A percentile compares a stretch with the other conserved stretches of the same genome.
Conservation (phyloP, 2,888 invertebrate genomes). For the Chrysomela aeneicollis region DNA sequence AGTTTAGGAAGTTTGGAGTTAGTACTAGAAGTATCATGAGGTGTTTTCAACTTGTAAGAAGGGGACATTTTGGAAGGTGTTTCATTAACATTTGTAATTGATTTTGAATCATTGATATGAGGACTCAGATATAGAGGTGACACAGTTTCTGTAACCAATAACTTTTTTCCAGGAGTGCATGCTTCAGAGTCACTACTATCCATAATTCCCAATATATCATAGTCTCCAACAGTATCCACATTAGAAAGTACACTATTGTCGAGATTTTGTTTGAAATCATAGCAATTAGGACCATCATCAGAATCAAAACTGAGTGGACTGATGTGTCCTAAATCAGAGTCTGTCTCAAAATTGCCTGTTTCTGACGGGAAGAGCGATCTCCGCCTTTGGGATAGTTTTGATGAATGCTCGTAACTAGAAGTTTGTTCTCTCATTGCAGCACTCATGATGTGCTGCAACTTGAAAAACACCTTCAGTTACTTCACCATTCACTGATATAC, state of each 20-base stretch:
- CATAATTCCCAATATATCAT: slow-evolving; percentile 44
- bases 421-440: slow-evolving; percentile 9
- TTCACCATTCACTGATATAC: neutral
- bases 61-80: slow-evolving; percentile 51
- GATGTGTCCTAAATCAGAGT: slow-evolving; percentile 68
- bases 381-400: slow-evolving; percentile 70
- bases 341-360: slow-evolving; percentile 49
- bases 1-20: slow-evolving; percentile 52
- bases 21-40: slow-evolving; percentile 54
- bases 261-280: slow-evolving; percentile 19
- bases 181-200: slow-evolving; percentile 26
- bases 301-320: slow-evolving; percentile 63
- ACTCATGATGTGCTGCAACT: slow-evolving; percentile 11
- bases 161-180: slow-evolving; percentile 36
- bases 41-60: slow-evolving; percentile 55
- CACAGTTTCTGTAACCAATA: slow-evolving; percentile 38
- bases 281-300: slow-evolving; percentile 30
- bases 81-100: slow-evolving; percentile 33
- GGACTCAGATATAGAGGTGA: slow-evolving; percentile 48
- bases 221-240: slow-evolving; percentile 37
- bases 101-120: slow-evolving; percentile 16
- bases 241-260: slow-evolving; percentile 24
- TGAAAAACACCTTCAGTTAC: neutral
- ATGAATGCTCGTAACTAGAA: slow-evolving; percentile 59
- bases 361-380: slow-evolving; percentile 68